Base-by-base conservation (phyloP, 2,797 vertebrate genomes). In the Leptodactylus fallax region DNA sequence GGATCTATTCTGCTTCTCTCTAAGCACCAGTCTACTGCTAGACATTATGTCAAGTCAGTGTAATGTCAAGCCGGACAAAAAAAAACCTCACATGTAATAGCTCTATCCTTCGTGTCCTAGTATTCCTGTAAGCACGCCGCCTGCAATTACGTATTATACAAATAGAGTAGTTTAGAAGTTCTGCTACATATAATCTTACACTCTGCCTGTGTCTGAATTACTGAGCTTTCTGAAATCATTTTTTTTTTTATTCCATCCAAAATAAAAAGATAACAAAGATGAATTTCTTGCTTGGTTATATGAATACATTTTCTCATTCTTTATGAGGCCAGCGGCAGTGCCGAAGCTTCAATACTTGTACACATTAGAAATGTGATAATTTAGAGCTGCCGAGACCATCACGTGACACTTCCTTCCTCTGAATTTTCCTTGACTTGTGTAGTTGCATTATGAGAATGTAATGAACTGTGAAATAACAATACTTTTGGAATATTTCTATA, bases 31-130 rank as follows among this genome's bases (percentile, higher is more conserved):
- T 61, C 58, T 85, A 23, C 65, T 85, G 84, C 79, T 67, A 83
- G 36, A 63, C 58, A 81, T 87, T 63, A 83, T 83, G 60, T 87
- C 72, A 83, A 79, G 63, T 83, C 47, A 83, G 58, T 78, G 72
- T 65, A 67, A 69, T 82, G 69, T 67, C 55, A 61, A 13, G 23
- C 16, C 47, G 10, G 10, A 45, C 55, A 74, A 87, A 72, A 61
- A 56, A 56, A 86, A 51, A 1, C 36, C 36, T 36, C 36, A 36
- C 51, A 53, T 63, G 78, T 86, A 80, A 86, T 87, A 79, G 21
- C 23, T 67, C 60, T 77, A 60, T 56, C 61, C 74, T 49, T 58
- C 27, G 36, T 78, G 60, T 78, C 80, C 80, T 51, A 55, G 69
- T 8, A 27, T 78, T 83, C 63, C 27, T 78, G 11, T 83, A 74